phyloP scores from a whole-genome alignment of 2,113 vertebrate genomes.

The Eptesicus fuscus region DNA sequence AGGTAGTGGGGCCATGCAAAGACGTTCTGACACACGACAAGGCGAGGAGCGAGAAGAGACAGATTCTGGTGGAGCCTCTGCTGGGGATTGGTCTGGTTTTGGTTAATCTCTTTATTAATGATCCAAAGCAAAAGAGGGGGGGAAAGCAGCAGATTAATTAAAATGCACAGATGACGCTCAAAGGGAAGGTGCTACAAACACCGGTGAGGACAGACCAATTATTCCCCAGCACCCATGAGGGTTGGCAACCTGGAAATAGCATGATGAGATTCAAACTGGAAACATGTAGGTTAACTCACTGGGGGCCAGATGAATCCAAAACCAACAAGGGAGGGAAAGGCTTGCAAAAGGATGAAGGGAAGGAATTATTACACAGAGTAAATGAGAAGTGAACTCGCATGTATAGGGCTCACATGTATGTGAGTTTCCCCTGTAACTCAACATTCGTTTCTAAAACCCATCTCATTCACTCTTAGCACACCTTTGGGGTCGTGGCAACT shows the following conservation, averaged over 20 bases:
- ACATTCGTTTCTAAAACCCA: neutral
- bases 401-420: neutral
- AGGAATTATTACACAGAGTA: neutral
- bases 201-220: conserved; percentile 53
- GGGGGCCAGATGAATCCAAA: conserved; percentile 42
- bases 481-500: neutral
- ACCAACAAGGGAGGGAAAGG: conserved; percentile 36
- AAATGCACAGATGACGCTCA: conserved; percentile 56
- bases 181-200: conserved; percentile 55
- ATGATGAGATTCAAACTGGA: conserved; percentile 46
- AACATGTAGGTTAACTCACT: neutral
- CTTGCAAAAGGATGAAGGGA: conserved; percentile 10
- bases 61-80: neutral
- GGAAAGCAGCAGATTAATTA: conserved; percentile 67
- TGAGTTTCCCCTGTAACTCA: neutral
- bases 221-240: conserved; percentile 24
- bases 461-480: neutral
- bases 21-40: neutral
- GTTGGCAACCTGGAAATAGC: conserved; percentile 63
- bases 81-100: neutral
- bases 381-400: neutral
- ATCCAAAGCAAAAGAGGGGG: conserved; percentile 28
- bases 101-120: conserved; percentile 64
- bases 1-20: neutral
- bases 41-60: neutral